Conservation (phyloP, 2,888 invertebrate genomes). For the Mimas tiliae region DNA sequence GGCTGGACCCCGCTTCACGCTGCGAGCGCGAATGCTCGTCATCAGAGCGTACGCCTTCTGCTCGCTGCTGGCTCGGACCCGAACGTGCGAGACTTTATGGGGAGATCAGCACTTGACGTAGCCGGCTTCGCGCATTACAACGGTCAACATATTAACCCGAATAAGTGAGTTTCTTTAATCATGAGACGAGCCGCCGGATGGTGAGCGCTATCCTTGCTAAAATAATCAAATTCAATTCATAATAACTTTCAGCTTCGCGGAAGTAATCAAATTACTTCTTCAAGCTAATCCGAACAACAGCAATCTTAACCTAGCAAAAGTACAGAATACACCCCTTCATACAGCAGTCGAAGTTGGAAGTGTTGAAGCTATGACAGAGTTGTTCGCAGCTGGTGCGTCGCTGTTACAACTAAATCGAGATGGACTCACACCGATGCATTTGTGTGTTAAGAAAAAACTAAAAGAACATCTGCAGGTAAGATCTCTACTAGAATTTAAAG, state of each 20-base stretch:
- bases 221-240: too few relatives aligned
- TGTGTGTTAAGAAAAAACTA: conserved; percentile 42
- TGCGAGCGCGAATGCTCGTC: conserved; percentile 74
- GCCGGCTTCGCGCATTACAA: conserved; percentile 35
- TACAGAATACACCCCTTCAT: conserved; percentile 38
- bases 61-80: conserved; percentile 44
- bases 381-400: conserved; percentile 38
- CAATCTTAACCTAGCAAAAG: conserved; percentile 18
- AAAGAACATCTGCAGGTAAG: conserved; percentile 43
- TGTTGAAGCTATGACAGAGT: conserved; percentile 33
- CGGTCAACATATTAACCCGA: conserved; percentile 26
- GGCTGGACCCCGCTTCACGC: conserved; percentile 85
- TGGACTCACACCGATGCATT: conserved; percentile 44
- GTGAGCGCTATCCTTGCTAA: too few relatives aligned
- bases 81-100: conserved; percentile 34
- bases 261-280: conserved; percentile 32
- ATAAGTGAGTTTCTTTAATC: conserved; percentile 18
- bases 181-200: not conserved
- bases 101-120: conserved; percentile 43
- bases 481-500: too few relatives aligned
- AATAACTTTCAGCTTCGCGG: conserved; percentile 29
- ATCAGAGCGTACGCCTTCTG: conserved; percentile 42
- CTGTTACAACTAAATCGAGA: conserved; percentile 32
- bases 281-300: conserved; percentile 27
- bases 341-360: conserved; percentile 46